phyloP scores from a whole-genome alignment of 2,113 vertebrate genomes.

The Aegotheles bennettii region DNA sequence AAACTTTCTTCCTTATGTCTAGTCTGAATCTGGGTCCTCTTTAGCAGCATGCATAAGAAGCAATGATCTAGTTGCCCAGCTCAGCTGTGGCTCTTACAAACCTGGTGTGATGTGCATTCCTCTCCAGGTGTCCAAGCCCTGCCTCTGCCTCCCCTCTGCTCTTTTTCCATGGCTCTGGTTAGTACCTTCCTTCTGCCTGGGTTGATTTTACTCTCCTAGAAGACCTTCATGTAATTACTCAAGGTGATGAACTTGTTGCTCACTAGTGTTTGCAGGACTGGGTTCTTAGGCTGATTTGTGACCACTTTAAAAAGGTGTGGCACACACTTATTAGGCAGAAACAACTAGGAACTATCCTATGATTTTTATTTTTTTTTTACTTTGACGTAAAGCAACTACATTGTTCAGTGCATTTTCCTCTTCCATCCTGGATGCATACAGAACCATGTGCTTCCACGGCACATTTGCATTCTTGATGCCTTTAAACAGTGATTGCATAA shows the following conservation, averaged over 20 bases:
- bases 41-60: background rate
- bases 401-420: background rate
- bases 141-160: background rate
- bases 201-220: background rate
- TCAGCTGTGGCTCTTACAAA: background rate
- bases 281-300: background rate
- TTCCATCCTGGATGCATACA: background rate
- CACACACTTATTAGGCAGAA: background rate
- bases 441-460: background rate
- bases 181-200: background rate
- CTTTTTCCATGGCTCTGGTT: background rate
- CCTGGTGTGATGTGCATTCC: too few species aligned
- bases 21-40: background rate
- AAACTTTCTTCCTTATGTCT: background rate
- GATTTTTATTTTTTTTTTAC: background rate
- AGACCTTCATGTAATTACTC: background rate
- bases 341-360: background rate
- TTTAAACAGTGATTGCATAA: background rate
- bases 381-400: background rate
- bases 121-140: background rate
- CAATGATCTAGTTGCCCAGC: fast-evolving
- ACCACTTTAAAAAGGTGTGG: background rate
- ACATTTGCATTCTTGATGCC: slow-evolving; percentile 25
- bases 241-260: background rate
- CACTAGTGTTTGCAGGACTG: background rate